Conservation (phyloP, 2,888 invertebrate genomes). For the Allolobophora icterica region DNA sequence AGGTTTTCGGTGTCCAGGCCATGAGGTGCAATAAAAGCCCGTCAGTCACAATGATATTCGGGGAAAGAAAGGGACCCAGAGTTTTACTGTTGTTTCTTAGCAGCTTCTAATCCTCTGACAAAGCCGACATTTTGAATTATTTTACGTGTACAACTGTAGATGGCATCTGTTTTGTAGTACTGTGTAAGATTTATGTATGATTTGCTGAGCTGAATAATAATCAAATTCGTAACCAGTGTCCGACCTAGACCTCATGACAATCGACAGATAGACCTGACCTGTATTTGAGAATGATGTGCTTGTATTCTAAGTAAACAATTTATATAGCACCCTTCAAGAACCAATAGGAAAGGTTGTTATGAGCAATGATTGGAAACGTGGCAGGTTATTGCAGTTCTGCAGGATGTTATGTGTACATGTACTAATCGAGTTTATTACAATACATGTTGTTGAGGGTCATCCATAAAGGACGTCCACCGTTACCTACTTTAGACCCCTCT, state of each 20-base stretch:
- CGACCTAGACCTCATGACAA: neutral
- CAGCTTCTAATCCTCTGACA: neutral
- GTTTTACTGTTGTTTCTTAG: neutral
- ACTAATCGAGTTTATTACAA: neutral
- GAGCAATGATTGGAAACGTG: neutral
- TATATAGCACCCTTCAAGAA: neutral
- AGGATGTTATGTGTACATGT: neutral
- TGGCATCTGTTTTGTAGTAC: neutral
- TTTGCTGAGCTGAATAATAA: neutral
- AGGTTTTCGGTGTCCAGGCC: neutral
- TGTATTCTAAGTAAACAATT: neutral
- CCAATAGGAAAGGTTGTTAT: neutral
- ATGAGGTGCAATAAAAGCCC: neutral
- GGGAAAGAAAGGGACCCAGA: neutral
- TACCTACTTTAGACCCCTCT: no score
- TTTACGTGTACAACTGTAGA: neutral
- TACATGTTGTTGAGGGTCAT: neutral
- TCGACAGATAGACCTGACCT: neutral
- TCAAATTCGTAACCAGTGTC: neutral
- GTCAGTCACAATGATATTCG: neutral
- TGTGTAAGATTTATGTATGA: neutral
- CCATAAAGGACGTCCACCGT: no score
- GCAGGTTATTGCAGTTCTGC: neutral
- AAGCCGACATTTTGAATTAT: neutral
- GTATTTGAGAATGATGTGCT: neutral